These are phyloP conservation scores for Mycteria americana DNA, from an alignment of 2,797 vertebrate genomes.

Conservation along the genomic window DNA sequence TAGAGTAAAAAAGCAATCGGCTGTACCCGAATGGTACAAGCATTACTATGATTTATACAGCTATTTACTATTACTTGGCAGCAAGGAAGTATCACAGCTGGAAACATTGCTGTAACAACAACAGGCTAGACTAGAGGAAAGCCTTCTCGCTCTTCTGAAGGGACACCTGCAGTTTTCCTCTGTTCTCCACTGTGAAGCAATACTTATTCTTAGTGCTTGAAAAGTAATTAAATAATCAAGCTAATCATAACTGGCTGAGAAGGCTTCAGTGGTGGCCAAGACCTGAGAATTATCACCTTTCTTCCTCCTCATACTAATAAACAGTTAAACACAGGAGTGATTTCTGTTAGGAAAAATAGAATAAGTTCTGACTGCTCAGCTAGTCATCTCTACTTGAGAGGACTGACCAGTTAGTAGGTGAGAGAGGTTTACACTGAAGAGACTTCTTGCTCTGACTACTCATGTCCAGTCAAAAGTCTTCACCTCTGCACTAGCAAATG, in stretches of 20 bases:
- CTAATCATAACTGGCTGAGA: conserved; percentile 24
- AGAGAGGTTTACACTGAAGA: background rate
- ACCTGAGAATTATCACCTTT: conserved; percentile 1
- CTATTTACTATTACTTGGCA: conserved; percentile 49
- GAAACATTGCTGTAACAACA: background rate
- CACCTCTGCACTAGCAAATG: background rate
- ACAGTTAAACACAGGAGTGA: background rate
- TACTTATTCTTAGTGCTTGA: background rate
- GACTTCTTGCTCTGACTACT: background rate
- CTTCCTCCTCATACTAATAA: background rate
- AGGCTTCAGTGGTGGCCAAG: background rate
- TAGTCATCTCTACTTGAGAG: background rate
- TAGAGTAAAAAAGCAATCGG: background rate
- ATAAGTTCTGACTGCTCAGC: background rate
- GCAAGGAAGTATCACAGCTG: conserved; percentile 32
- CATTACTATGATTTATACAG: conserved; percentile 36
- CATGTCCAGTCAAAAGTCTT: background rate
- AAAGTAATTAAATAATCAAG: conserved; percentile 57
- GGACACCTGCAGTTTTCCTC: conserved; percentile 21
- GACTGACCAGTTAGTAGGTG: background rate
- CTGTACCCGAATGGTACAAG: background rate
- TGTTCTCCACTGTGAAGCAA: background rate
- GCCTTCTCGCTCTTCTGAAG: background rate
- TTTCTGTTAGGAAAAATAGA: background rate
- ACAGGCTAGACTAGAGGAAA: conserved; percentile 12